phyloP scores from a whole-genome alignment of 92 coral and sea anemone genomes.

The Porites rus region DNA sequence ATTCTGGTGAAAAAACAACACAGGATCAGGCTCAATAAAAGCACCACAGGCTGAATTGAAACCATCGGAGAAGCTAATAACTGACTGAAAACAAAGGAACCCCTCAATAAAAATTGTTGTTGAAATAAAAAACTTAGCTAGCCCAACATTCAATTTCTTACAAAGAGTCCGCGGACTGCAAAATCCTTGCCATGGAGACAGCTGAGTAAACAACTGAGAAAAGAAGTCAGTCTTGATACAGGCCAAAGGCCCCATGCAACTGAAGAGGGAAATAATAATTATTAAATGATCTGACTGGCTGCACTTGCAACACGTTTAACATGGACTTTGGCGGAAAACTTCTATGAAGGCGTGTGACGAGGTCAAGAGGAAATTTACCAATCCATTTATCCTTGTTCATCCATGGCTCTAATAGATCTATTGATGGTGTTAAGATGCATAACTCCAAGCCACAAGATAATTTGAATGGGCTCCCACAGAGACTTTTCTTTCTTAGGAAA shows the following conservation, averaged over 20 bases:
- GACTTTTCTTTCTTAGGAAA: conserved; percentile 27
- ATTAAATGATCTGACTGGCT: not conserved
- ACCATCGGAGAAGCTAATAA: conserved; percentile 35
- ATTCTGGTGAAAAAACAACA: conserved; percentile 64
- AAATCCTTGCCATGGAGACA: too few species aligned
- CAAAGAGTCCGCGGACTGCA: too few species aligned
- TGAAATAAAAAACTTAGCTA: too few species aligned
- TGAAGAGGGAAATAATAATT: conserved; percentile 5
- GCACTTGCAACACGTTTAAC: not conserved
- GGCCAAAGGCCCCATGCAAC: not conserved
- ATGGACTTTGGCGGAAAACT: not conserved
- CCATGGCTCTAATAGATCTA: not conserved
- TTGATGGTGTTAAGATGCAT: not conserved
- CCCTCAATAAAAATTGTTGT: too few species aligned
- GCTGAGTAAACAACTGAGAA: not conserved
- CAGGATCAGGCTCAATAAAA: conserved; percentile 45
- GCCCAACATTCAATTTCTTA: not conserved
- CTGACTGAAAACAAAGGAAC: conserved; percentile 7
- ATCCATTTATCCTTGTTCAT: not conserved
- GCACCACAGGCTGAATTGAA: conserved; percentile 41
- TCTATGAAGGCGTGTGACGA: not conserved
- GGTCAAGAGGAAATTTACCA: not conserved
- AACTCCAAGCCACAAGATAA: conserved; percentile 24
- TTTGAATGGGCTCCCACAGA: conserved; percentile 33
- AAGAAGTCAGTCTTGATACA: not conserved